Percentiles rank a stretch among this genome's conserved stretches.
phyloP scores from a whole-genome alignment of 2,888 invertebrate species.

The Leptarthrus brevirostris region DNA sequence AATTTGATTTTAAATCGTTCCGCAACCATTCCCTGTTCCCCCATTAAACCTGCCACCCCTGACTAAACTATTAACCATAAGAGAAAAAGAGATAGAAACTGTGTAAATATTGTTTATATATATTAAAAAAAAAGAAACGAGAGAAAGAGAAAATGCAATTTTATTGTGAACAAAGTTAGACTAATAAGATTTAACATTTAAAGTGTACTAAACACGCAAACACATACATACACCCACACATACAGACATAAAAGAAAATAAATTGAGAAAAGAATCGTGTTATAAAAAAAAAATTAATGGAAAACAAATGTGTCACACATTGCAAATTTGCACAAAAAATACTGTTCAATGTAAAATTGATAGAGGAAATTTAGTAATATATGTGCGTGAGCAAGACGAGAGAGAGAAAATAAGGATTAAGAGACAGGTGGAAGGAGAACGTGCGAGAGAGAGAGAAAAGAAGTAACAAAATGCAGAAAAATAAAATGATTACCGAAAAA shows the following conservation, averaged over 20 bases:
- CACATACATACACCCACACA: too few relatives aligned
- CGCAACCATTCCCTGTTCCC: too few relatives aligned
- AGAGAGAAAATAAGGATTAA: neutral
- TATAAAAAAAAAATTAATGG: too few relatives aligned
- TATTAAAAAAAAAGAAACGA: neutral
- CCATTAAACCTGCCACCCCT: too few relatives aligned
- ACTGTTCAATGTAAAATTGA: neutral
- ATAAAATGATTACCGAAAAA: neutral
- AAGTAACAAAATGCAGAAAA: conserved; percentile 4
- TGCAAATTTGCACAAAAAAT: neutral
- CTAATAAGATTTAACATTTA: neutral
- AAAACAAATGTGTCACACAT: too few relatives aligned
- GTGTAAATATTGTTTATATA: neutral
- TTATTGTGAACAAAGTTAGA: neutral
- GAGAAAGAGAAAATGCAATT: neutral
- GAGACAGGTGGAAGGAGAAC: neutral
- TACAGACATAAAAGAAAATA: neutral
- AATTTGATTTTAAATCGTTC: too few relatives aligned
- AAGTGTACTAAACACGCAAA: too few relatives aligned
- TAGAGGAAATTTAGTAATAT: neutral
- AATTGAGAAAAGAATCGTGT: neutral
- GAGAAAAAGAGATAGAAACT: too few relatives aligned
- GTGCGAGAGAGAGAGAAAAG: neutral
- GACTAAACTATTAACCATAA: too few relatives aligned
- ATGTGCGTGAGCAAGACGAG: neutral